Evolutionary conservation across 2,113 vertebrate species (phyloP), one percentile per base, ranked within the genome.

Genomic region (Oryzias woworae): DNA sequence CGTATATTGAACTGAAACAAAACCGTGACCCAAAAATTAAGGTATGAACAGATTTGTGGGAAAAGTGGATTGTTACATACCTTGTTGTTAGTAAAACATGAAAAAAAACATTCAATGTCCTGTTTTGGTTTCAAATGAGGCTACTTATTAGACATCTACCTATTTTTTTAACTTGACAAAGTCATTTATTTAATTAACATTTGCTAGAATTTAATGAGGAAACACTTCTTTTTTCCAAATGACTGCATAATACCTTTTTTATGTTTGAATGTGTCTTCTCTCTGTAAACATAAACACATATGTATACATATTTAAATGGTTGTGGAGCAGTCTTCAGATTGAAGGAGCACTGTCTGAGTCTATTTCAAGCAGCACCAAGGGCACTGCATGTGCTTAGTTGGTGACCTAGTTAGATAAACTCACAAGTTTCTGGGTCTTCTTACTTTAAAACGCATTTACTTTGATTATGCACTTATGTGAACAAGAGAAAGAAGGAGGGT

Each of bases 361-460:
- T 90, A 91, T 91, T 90, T 89, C 82, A 84, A 90, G 89, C 83
- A 81, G 57, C 87, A 91, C 89, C 87, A 78, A 85, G 85, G 89
- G 89, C 90, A 89, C 83, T 74, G 81, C 74, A 85, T 83, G 77
- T 65, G 74, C 90, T 91, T 85, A 87, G 79, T 89, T 82, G 80
- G 72, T 86, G 87, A 89, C 90, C 90, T 90, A 91, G 71, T 90
- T 90, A 87, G 85, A 88, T 85, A 82, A 82, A 84, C 78, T 85
- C 59, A 69, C 49, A 59, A 84, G 69, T 82, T 88, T 87, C 78
- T 82, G 69, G 75, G 75, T 83, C 73, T 81, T 82, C 65, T 78
- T 74, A 54, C 69, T 75, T 90, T 82, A 72, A 81, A 83, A 75
- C 77, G 53, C 85, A 78, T 80, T 73, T 78, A 81, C 69, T 82